phyloP scores from a whole-genome alignment of 1,140 invertebrate species.

The Druon quercuslanigerum region DNA sequence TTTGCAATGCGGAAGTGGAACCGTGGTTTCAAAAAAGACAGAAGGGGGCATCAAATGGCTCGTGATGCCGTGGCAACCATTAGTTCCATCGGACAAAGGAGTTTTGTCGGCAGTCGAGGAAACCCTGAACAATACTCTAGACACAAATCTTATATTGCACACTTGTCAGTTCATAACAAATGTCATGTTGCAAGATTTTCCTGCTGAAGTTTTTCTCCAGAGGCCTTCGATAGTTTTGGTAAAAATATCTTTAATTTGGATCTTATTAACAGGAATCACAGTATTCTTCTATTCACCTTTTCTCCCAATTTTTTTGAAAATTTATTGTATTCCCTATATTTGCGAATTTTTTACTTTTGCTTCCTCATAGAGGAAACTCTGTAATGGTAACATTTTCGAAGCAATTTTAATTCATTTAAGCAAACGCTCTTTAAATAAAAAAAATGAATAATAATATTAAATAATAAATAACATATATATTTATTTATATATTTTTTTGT shows the following conservation, averaged over 20 bases:
- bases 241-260: conserved; percentile 37
- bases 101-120: conserved; percentile 77
- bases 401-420: no score
- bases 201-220: conserved; percentile 82
- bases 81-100: conserved; percentile 76
- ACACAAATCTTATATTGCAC: conserved; percentile 71
- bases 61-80: conserved; percentile 77
- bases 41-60: conserved; percentile 74
- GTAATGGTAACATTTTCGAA: no score
- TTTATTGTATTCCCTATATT: no score
- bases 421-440: no score
- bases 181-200: conserved; percentile 82
- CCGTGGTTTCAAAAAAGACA: conserved; percentile 50
- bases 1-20: conserved; percentile 48
- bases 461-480: no score
- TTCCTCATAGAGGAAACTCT: no score
- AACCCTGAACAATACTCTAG: conserved; percentile 68
- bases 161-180: conserved; percentile 80
- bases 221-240: conserved; percentile 79
- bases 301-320: no score
- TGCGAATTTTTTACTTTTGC: no score
- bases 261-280: no score
- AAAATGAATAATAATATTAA: no score
- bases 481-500: no score
- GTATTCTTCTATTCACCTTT: no score